Evolutionary conservation across 2,888 invertebrate species (phyloP).

Genomic region (Nowickia ferox): DNA sequence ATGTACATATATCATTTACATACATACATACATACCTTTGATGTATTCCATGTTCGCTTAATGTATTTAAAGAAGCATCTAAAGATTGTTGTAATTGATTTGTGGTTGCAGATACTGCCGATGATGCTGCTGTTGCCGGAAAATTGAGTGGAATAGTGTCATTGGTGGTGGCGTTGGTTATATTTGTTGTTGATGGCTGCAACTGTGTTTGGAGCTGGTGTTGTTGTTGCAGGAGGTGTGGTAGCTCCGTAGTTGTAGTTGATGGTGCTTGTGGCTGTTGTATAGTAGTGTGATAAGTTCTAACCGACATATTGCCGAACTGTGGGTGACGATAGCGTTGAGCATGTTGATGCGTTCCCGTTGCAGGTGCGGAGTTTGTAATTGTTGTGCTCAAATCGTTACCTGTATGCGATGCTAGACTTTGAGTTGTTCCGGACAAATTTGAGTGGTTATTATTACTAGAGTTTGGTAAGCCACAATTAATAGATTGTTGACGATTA

Average conservation of each 20-base stretch:
- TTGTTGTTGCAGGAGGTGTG: conserved; percentile 40
- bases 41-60: conserved; percentile 62
- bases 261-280: conserved; percentile 49
- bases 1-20: conserved; percentile 8
- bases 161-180: background rate
- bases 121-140: conserved; percentile 36
- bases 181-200: conserved; percentile 46
- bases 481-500: conserved; percentile 54
- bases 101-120: conserved; percentile 39
- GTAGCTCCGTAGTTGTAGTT: background rate
- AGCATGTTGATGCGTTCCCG: conserved; percentile 69
- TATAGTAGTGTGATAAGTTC: conserved; percentile 76
- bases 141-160: conserved; percentile 24
- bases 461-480: conserved; percentile 46
- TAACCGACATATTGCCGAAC: conserved; percentile 81
- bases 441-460: conserved; percentile 63
- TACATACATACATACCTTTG: conserved; percentile 65
- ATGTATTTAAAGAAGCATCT: conserved; percentile 62
- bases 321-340: conserved; percentile 82
- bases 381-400: conserved; percentile 47
- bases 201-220: conserved; percentile 28
- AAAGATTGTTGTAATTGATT: conserved; percentile 63
- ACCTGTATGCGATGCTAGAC: conserved; percentile 65
- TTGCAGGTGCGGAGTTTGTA: conserved; percentile 60
- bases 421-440: conserved; percentile 56